Evolutionary conservation across 2,113 vertebrate species (phyloP).

Genomic region (Pteruthius melanotis): DNA sequence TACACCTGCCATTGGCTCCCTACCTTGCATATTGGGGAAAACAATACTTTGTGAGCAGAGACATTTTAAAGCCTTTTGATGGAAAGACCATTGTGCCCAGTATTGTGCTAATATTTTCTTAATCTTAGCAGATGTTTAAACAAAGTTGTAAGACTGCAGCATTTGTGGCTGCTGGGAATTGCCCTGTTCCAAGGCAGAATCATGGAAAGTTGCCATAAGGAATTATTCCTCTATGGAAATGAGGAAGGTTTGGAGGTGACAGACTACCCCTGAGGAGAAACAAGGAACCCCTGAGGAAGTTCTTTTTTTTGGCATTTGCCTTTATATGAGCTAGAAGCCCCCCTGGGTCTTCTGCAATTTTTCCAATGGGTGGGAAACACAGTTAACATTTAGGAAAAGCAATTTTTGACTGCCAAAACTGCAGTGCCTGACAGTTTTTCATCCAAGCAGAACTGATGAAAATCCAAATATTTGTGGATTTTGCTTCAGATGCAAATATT

Average conservation of each 20-base stretch:
- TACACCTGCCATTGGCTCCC: neutral
- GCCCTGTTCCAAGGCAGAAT: neutral
- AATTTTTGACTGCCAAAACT: slow-evolving; percentile 67
- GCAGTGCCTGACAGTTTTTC: slow-evolving; percentile 54
- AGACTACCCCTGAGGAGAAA: slow-evolving; percentile 58
- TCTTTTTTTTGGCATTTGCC: slow-evolving; percentile 57
- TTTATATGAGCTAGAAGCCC: slow-evolving; percentile 26
- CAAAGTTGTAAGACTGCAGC: neutral
- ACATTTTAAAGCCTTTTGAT: slow-evolving; percentile 1
- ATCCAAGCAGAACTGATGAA: slow-evolving; percentile 63
- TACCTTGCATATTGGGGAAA: neutral
- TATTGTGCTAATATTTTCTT: slow-evolving; percentile 36
- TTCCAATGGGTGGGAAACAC: slow-evolving; percentile 66
- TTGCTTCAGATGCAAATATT: slow-evolving; percentile 62
- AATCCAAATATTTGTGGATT: slow-evolving; percentile 66
- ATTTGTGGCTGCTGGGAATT: neutral
- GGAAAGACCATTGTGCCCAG: neutral
- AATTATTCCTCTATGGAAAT: slow-evolving; percentile 4
- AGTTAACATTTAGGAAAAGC: slow-evolving; percentile 59
- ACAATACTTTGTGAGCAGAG: neutral
- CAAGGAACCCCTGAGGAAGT: slow-evolving; percentile 59
- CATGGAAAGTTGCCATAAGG: slow-evolving; percentile 43
- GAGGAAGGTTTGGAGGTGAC: slow-evolving; percentile 53
- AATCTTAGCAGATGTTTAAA: slow-evolving; percentile 56
- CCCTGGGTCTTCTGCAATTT: slow-evolving; percentile 60